A percentile compares a stretch with the other conserved stretches of the same genome.
These are phyloP conservation scores for Drosophila lacertosa DNA, from an alignment of 1,140 invertebrate species.

Conservation along the genomic window DNA sequence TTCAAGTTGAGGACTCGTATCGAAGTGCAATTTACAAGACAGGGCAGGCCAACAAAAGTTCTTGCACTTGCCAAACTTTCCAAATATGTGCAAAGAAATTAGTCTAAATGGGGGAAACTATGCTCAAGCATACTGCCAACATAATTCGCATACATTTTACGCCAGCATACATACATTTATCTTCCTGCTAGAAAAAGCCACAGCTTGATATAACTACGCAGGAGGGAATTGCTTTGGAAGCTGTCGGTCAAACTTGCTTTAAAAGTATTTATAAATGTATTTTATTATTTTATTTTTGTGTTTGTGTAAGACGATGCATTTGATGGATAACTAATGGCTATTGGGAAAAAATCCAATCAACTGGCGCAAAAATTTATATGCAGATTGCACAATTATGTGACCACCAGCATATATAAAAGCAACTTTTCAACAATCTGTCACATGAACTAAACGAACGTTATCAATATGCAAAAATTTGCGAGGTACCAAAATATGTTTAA, in stretches of 20 bases:
- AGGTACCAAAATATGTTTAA: not conserved
- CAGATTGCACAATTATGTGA: not conserved
- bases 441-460: not conserved
- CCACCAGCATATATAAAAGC: not conserved
- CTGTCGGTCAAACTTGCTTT: constrained; percentile 5
- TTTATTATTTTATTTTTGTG: constrained; percentile 4
- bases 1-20: constrained; percentile 29
- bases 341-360: constrained; percentile 11
- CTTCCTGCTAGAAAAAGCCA: constrained; percentile 17
- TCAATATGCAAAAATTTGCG: constrained; percentile 3
- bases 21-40: constrained; percentile 52
- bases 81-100: constrained; percentile 39
- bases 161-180: not conserved
- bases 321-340: constrained; percentile 6
- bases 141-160: constrained; percentile 10
- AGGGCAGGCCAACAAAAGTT: constrained; percentile 24
- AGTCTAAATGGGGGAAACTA: constrained; percentile 32
- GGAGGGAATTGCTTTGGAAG: not conserved
- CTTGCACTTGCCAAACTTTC: constrained; percentile 33
- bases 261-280: constrained; percentile 20
- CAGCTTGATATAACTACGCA: constrained; percentile 1
- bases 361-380: constrained; percentile 13
- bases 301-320: not conserved
- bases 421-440: not conserved
- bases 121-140: constrained; percentile 15